phyloP scores from a whole-genome alignment of 1,140 invertebrate species.

The Atopsyche davidsoni region DNA sequence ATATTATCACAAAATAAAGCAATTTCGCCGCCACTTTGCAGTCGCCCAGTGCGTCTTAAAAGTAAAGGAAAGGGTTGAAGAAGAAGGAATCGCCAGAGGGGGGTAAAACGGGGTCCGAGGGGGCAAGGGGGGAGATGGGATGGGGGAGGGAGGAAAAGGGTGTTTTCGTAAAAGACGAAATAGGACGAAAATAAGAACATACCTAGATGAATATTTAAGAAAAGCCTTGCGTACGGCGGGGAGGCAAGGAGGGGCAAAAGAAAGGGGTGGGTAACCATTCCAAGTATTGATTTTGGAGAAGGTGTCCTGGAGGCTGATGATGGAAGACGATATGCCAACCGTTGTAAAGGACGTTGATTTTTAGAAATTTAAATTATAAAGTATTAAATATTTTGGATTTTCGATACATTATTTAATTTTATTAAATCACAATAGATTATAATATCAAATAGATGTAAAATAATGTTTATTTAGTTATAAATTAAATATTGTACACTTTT shows the following conservation, averaged over 20 bases:
- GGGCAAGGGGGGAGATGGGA: not conserved
- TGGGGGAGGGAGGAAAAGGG: conserved; percentile 13
- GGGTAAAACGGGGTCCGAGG: conserved; percentile 3
- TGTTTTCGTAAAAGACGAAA: conserved; percentile 31
- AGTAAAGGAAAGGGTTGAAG: conserved; percentile 30
- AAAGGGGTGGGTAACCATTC: conserved; percentile 24
- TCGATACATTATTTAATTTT: too few relatives aligned
- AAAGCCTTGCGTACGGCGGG: too few relatives aligned
- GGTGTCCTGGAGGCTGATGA: conserved; percentile 27
- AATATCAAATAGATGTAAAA: too few relatives aligned
- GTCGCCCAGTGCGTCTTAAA: conserved; percentile 26
- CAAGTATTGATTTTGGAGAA: conserved; percentile 28
- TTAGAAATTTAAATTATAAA: not conserved
- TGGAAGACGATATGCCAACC: conserved; percentile 22
- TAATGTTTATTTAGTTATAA: too few relatives aligned
- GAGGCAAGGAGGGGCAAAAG: too few relatives aligned
- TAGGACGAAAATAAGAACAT: conserved; percentile 32
- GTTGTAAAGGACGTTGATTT: not conserved
- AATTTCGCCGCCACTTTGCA: too few relatives aligned
- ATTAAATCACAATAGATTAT: too few relatives aligned
- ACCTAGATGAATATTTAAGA: conserved; percentile 32
- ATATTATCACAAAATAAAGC: too few relatives aligned
- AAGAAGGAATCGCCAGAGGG: conserved; percentile 24
- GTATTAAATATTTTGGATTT: not conserved
- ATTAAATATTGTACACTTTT: too few relatives aligned